A percentile compares a stretch with the other conserved stretches of the same genome.
These are phyloP conservation scores for Orius laevigatus DNA, from an alignment of 1,140 invertebrate genomes.

Conservation along the genomic window DNA sequence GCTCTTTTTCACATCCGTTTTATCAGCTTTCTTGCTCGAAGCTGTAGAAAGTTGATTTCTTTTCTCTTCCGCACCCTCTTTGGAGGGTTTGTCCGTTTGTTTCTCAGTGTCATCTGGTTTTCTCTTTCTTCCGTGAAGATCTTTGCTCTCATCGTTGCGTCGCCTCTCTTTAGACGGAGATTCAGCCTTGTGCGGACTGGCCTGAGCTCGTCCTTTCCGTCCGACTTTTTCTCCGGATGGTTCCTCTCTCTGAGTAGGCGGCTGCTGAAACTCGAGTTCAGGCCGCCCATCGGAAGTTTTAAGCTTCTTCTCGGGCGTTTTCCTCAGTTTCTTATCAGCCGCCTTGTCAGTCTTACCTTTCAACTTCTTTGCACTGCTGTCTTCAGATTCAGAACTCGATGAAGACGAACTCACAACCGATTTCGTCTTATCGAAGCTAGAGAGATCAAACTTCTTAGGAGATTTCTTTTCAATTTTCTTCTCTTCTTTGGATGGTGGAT, in stretches of 20 bases:
- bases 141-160: conserved; percentile 8
- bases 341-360: conserved; percentile 20
- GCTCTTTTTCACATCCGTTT: conserved; percentile 24
- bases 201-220: conserved; percentile 13
- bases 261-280: conserved; percentile 53
- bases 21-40: conserved; percentile 53
- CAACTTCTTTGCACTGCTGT: conserved; percentile 12
- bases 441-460: conserved; percentile 25
- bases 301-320: conserved; percentile 66
- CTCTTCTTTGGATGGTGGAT: conserved; percentile 16
- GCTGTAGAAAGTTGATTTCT: conserved; percentile 32
- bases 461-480: conserved; percentile 8
- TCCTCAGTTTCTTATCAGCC: conserved; percentile 39
- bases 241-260: conserved; percentile 57
- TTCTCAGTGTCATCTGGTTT: conserved; percentile 23
- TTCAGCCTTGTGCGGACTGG: conserved; percentile 13
- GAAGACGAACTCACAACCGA: conserved; percentile 25
- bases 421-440: conserved; percentile 40
- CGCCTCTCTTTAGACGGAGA: conserved; percentile 1
- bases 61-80: conserved; percentile 25
- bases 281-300: conserved; percentile 68
- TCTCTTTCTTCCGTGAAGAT: conserved; percentile 23
- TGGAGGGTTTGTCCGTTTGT: conserved; percentile 12
- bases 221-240: conserved; percentile 28
- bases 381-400: conserved; percentile 22